Percentiles rank a stretch among this genome's conserved stretches.
Evolutionary conservation across 2,797 vertebrate species (phyloP).

Genomic region (Acipenser oxyrinchus): DNA sequence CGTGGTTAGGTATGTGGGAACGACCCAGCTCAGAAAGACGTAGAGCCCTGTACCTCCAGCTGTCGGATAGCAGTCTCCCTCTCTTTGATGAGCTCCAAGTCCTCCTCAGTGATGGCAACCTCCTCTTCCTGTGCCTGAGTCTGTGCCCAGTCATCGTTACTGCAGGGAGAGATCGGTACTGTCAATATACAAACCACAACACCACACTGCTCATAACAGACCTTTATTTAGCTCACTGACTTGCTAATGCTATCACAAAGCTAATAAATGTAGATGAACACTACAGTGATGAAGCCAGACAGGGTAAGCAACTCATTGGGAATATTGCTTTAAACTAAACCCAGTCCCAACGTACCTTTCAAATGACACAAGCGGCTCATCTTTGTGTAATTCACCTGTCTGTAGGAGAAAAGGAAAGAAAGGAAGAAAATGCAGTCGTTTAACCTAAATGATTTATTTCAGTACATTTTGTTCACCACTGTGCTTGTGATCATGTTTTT

Average conservation of each 20-base stretch:
- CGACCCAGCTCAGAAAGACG: neutral
- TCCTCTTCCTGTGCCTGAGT: constrained; percentile 79
- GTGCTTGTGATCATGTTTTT: no score
- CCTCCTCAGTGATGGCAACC: constrained; percentile 80
- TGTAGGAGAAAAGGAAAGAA: constrained; percentile 40
- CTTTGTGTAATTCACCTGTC: constrained; percentile 71
- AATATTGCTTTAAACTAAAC: neutral
- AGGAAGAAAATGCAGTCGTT: constrained; percentile 12
- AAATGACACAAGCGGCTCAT: constrained; percentile 88
- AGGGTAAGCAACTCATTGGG: no score
- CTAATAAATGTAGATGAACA: no score
- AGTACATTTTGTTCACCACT: no score
- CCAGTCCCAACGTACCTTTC: constrained; percentile 68
- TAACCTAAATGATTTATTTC: no score
- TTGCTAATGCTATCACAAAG: no score
- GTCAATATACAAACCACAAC: neutral
- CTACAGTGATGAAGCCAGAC: no score
- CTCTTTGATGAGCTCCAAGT: constrained; percentile 91
- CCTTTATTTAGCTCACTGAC: neutral
- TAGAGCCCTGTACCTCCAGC: constrained; percentile 67
- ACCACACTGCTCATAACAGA: neutral
- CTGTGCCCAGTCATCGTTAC: constrained; percentile 87
- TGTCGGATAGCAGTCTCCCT: constrained; percentile 87
- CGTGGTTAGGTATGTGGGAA: no score
- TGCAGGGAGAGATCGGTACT: constrained; percentile 36